Percentiles rank a stretch among this genome's conserved stretches.
These are phyloP conservation scores for Eupristina koningsbergeri DNA, from an alignment of 1,140 invertebrate genomes.

Conservation along the genomic window DNA sequence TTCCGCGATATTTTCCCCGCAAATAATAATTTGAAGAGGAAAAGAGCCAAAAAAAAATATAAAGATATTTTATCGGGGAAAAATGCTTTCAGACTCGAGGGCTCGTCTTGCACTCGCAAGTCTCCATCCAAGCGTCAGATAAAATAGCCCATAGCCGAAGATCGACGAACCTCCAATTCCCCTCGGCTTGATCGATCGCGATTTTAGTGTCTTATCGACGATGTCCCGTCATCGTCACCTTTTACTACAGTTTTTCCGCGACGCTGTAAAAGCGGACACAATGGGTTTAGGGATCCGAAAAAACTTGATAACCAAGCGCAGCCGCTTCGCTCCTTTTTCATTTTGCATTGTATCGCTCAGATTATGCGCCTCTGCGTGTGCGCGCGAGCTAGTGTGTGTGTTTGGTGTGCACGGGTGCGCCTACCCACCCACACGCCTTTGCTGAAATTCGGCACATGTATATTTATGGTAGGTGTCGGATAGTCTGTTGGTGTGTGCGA, in stretches of 20 bases:
- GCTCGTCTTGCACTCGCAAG: not conserved
- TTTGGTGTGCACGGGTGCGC: too few relatives aligned
- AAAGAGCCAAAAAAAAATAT: not conserved
- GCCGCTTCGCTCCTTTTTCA: constrained; percentile 8
- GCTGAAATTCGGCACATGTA: not conserved
- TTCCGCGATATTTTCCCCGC: not conserved
- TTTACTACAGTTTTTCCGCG: constrained; percentile 13
- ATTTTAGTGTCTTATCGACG: constrained; percentile 38
- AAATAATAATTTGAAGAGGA: too few relatives aligned
- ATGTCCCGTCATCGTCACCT: constrained; percentile 6
- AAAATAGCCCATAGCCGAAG: constrained; percentile 17
- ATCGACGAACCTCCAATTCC: constrained; percentile 11
- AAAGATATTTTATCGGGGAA: constrained; percentile 24
- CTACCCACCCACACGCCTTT: too few relatives aligned
- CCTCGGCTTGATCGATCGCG: constrained; percentile 37
- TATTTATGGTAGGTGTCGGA: too few relatives aligned
- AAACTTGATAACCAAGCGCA: constrained; percentile 39
- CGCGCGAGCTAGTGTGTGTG: too few relatives aligned
- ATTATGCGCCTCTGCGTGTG: too few relatives aligned
- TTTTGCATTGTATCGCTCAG: constrained; percentile 33
- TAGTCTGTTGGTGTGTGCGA: too few relatives aligned
- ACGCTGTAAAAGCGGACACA: constrained; percentile 42
- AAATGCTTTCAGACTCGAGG: constrained; percentile 19
- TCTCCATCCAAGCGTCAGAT: constrained; percentile 15
- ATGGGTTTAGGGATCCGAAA: constrained; percentile 45